Evolutionary conservation across 2,113 vertebrate species (phyloP), one percentile per base, ranked within the genome.

Genomic region (Glaucomys volans): DNA sequence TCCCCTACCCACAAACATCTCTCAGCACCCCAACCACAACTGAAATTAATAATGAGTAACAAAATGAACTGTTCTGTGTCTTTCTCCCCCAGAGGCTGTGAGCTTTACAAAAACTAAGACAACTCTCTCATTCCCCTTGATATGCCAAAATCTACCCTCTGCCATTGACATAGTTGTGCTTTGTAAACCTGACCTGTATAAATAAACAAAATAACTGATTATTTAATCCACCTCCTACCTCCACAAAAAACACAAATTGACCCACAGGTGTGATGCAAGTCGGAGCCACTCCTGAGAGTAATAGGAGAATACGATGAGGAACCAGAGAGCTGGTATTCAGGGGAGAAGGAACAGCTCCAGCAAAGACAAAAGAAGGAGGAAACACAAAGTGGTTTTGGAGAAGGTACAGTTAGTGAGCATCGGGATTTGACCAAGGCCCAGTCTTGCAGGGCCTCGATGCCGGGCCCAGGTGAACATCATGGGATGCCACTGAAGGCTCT

Each of bases 201-300:
- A 79, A 87, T 59, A 74, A 91, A 93, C 57, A 83, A 92, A 95
- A 74, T 37, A 76, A 81, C 28, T 59, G 59, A 80, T 67, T 62
- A 69, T 74, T 95, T 87, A 57, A 37, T 37, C 66, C 54, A 80
- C 50, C 50, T 86, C 54, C 37, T 81, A 4, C 77, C 67, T 79
- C 81, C 87, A 64, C 75, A 86, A 24, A 89, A 91, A 81, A 40
- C 67, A 77, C 32, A 90, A 74, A 67, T 2, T 62, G 85, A 54
- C 52, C 57, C 4, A 1, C 5, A 0, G 69, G n/a, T 67, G 37
- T n/a, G 16, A 35, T 6, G 6, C 2, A 35, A 92, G 24, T 72
- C 47, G 28, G 28, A 5, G 24, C 26, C 24, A 28, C 22, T 74
- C 42, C 50, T 4, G 26, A 81, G 20, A 30, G 47, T 62, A 26